Percentiles rank a stretch among this genome's conserved stretches.
phyloP scores from a whole-genome alignment of 2,888 invertebrate genomes.

The Ophion ventricosus region DNA sequence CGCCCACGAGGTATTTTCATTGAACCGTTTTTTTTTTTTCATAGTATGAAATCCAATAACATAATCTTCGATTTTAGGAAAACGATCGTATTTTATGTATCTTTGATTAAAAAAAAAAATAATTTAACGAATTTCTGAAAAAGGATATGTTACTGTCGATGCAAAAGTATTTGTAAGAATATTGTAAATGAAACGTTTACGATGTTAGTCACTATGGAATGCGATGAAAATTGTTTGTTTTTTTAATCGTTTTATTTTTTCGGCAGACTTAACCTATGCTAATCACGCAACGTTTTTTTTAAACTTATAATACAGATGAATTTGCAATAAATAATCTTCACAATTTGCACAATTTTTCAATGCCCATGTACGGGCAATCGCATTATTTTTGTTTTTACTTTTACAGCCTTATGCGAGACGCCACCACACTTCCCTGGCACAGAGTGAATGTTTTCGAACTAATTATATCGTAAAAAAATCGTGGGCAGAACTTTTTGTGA shows the following conservation, averaged over 20 bases:
- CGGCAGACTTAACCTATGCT: too few species aligned
- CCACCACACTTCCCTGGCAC: not conserved
- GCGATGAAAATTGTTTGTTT: not conserved
- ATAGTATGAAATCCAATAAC: too few species aligned
- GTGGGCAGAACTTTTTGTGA: slow-evolving; percentile 5
- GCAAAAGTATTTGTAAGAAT: too few species aligned
- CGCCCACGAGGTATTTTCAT: not conserved
- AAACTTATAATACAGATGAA: too few species aligned
- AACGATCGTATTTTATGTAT: too few species aligned
- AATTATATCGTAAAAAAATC: slow-evolving; percentile 53
- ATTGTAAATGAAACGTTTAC: too few species aligned
- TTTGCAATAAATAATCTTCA: not conserved
- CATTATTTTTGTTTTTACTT: not conserved
- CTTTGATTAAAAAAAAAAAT: too few species aligned
- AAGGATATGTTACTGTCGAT: too few species aligned
- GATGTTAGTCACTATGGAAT: not conserved
- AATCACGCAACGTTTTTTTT: not conserved
- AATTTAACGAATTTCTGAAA: too few species aligned
- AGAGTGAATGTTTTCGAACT: slow-evolving; percentile 22
- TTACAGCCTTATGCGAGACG: not conserved
- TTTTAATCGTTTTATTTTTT: not conserved
- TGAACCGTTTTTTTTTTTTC: not conserved
- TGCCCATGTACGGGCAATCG: not conserved
- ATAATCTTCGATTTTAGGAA: too few species aligned
- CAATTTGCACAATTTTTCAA: not conserved